These are phyloP conservation scores for Carposina sasakii DNA, from an alignment of 1,140 invertebrate species.

Conservation along the genomic window DNA sequence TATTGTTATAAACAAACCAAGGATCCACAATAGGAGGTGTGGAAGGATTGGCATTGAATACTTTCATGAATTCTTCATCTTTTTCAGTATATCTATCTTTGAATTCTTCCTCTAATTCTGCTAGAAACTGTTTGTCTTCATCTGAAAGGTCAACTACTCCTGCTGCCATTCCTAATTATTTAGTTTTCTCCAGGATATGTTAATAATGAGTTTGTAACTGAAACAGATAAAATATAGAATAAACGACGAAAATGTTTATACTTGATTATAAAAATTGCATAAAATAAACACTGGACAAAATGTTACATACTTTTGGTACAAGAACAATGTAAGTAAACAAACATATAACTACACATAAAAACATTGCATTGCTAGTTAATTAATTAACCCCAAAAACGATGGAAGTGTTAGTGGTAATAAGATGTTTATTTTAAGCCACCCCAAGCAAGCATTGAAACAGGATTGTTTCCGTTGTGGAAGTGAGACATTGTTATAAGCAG, in stretches of 20 bases:
- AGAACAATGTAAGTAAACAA: constrained; percentile 3
- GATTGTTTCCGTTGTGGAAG: no score
- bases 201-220: constrained; percentile 44
- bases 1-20: constrained; percentile 37
- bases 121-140: constrained; percentile 56
- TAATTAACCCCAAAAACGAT: no score
- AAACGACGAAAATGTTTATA: no score
- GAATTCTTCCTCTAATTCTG: constrained; percentile 56
- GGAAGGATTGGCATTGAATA: constrained; percentile 45
- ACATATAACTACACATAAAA: constrained; percentile 1
- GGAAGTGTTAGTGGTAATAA: no score
- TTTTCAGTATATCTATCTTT: constrained; percentile 62
- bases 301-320: not conserved
- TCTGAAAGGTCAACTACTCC: constrained; percentile 40
- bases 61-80: constrained; percentile 64
- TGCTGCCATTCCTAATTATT: constrained; percentile 38
- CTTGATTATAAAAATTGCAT: no score
- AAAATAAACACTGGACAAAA: constrained; percentile 12
- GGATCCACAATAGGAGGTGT: constrained; percentile 58
- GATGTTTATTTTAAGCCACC: no score
- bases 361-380: no score
- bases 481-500: no score
- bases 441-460: no score
- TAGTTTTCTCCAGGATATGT: constrained; percentile 21
- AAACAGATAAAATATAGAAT: no score